Percentiles rank a stretch among this genome's conserved stretches.
Evolutionary conservation across 2,888 invertebrate genomes (phyloP).

Genomic region (Drosophila quinaria): DNA sequence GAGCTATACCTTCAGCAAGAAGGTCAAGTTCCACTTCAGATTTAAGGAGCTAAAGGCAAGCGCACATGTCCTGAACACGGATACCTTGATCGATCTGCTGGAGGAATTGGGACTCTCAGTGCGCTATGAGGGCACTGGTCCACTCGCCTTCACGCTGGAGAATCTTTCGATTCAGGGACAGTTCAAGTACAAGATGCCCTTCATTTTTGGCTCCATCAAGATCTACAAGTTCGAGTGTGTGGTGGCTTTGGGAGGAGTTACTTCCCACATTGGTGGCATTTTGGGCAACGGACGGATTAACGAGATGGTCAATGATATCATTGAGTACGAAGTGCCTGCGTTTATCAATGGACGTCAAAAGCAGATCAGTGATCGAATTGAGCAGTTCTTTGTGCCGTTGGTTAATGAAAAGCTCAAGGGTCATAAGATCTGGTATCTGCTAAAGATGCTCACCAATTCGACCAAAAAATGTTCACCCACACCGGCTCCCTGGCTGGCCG

Average conservation of each 20-base stretch:
- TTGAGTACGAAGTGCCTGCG: conserved; percentile 73
- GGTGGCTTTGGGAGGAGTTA: conserved; percentile 72
- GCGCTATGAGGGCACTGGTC: conserved; percentile 78
- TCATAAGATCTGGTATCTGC: conserved; percentile 79
- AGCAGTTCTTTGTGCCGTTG: conserved; percentile 69
- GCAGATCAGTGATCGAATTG: conserved; percentile 72
- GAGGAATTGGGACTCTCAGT: conserved; percentile 70
- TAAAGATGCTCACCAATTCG: conserved; percentile 41
- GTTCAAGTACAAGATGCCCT: conserved; percentile 83
- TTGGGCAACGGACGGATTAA: conserved; percentile 79
- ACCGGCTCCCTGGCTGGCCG: conserved; percentile 79
- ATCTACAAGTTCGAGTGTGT: conserved; percentile 79
- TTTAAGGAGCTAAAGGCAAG: conserved; percentile 70
- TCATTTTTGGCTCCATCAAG: conserved; percentile 80
- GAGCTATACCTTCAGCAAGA: conserved; percentile 77
- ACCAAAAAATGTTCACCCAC: conserved; percentile 68
- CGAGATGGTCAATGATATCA: conserved; percentile 69
- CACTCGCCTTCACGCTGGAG: conserved; percentile 72
- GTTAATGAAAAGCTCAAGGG: conserved; percentile 75
- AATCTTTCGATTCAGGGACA: conserved; percentile 77
- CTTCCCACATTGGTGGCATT: conserved; percentile 80
- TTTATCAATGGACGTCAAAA: conserved; percentile 73
- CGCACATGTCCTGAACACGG: conserved; percentile 63
- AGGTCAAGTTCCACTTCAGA: conserved; percentile 76
- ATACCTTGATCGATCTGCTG: conserved; percentile 73